A percentile compares a stretch with the other conserved stretches of the same genome.
Conservation (phyloP, 2,797 vertebrate genomes). For the Dipus sagitta region DNA sequence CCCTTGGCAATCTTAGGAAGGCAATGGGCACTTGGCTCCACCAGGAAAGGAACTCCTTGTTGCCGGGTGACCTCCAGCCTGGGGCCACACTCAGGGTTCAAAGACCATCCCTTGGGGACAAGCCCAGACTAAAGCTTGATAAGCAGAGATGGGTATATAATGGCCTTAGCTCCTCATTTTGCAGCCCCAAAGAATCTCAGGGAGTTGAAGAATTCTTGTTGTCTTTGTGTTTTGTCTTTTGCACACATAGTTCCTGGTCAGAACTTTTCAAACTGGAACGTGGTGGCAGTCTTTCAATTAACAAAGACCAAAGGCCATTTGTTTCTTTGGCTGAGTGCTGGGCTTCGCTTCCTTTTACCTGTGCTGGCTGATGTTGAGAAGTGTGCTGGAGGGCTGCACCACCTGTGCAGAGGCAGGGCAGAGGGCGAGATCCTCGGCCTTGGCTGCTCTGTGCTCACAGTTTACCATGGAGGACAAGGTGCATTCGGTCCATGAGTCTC, state of each 20-base stretch:
- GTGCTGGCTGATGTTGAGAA: slow-evolving; percentile 63
- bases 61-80: neutral
- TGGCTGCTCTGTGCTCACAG: neutral
- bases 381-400: neutral
- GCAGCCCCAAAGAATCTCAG: slow-evolving; percentile 19
- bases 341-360: slow-evolving; percentile 74
- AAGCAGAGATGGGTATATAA: neutral
- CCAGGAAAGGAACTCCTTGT: neutral
- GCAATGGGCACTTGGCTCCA: neutral
- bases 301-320: slow-evolving; percentile 34
- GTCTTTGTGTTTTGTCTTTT: slow-evolving; percentile 33
- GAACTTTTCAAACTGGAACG: slow-evolving; percentile 27
- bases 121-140: slow-evolving; percentile 16
- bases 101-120: slow-evolving; percentile 55
- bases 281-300: slow-evolving; percentile 37
- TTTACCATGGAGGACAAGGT: slow-evolving; percentile 63
- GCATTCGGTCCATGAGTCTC: slow-evolving; percentile 50
- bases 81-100: neutral
- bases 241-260: slow-evolving; percentile 42
- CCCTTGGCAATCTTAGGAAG: neutral
- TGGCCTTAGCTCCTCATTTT: slow-evolving; percentile 1
- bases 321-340: slow-evolving; percentile 3
- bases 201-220: slow-evolving; percentile 37
- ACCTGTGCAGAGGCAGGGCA: neutral
- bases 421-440: slow-evolving; percentile 50